phyloP scores from a whole-genome alignment of 1,140 invertebrate species.

The Linepithema humile region DNA sequence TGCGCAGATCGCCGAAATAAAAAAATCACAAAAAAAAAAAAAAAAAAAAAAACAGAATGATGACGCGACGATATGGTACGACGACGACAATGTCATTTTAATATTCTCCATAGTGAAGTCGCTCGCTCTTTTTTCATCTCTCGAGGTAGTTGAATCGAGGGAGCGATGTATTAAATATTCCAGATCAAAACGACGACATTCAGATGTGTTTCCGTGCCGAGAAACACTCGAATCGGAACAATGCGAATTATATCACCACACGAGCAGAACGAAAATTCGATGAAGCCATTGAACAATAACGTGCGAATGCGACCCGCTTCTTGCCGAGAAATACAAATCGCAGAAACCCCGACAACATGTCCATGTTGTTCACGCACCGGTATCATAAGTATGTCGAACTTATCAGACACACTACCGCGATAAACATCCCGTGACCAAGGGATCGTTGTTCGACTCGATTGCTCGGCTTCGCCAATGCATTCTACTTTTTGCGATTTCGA shows the following conservation, averaged over 20 bases:
- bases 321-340: background rate
- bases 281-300: background rate
- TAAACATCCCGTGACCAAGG: constrained; percentile 3
- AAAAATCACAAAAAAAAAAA: background rate
- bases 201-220: background rate
- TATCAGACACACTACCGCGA: background rate
- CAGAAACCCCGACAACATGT: background rate
- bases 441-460: background rate
- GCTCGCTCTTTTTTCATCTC: constrained; percentile 21
- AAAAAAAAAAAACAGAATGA: constrained; percentile 5
- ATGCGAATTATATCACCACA: background rate
- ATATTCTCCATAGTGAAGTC: background rate
- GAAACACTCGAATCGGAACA: background rate
- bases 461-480: background rate
- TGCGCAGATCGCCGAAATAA: constrained; percentile 60
- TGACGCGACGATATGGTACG: background rate
- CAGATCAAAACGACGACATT: constrained; percentile 13
- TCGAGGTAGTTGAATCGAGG: background rate
- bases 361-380: background rate
- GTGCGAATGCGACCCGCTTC: background rate
- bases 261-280: background rate
- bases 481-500: background rate
- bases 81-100: constrained; percentile 23
- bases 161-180: constrained; percentile 26
- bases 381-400: background rate